A percentile compares a stretch with the other conserved stretches of the same genome.
phyloP scores from a whole-genome alignment of 2,113 vertebrate species.

The Saccopteryx bilineata region DNA sequence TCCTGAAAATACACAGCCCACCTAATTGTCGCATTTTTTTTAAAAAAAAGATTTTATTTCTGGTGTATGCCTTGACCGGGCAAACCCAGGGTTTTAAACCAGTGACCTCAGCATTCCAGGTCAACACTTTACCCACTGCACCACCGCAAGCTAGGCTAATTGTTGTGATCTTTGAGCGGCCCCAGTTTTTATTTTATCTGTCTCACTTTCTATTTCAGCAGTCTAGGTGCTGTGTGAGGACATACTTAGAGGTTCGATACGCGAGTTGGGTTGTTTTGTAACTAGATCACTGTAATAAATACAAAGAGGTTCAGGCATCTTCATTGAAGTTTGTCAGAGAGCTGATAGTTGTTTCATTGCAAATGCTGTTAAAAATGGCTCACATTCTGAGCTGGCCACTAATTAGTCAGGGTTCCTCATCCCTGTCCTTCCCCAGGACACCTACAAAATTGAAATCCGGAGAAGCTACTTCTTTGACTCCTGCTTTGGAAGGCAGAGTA shows the following conservation, averaged over 20 bases:
- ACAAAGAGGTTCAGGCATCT: neutral
- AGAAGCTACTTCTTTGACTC: neutral
- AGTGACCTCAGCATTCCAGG: no score
- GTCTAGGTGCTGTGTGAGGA: neutral
- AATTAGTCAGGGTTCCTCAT: neutral
- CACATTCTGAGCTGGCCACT: neutral
- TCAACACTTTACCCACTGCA: no score
- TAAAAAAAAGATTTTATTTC: no score
- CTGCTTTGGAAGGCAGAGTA: neutral
- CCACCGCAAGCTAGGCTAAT: neutral
- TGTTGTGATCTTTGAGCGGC: neutral
- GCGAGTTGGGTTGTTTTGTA: neutral
- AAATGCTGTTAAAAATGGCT: constrained; percentile 46
- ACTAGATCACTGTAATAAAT: neutral
- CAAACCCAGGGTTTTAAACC: no score
- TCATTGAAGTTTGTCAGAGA: neutral
- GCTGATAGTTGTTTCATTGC: neutral
- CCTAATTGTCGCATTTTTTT: neutral
- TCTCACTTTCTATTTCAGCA: neutral
- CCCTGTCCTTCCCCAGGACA: neutral
- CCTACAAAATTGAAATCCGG: constrained; percentile 13
- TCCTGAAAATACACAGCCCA: constrained; percentile 20
- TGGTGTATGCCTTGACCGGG: no score
- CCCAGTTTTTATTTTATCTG: neutral
- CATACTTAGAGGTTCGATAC: neutral